phyloP scores from a whole-genome alignment of 2,113 vertebrate genomes.

The Triplophysa dalaica region DNA sequence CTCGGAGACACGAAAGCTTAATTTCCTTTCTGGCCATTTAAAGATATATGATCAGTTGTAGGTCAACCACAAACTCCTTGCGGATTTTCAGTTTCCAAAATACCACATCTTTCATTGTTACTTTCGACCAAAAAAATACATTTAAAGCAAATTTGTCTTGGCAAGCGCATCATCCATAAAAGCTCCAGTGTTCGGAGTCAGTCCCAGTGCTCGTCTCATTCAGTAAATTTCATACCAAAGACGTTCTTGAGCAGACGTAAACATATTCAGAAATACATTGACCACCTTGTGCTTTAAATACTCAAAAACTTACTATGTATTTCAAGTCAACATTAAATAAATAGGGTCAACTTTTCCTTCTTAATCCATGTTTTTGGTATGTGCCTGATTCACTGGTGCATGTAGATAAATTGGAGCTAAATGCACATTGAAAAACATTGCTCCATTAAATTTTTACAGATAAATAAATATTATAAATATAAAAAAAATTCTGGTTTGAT shows the following conservation, averaged over 20 bases:
- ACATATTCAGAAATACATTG: constrained; percentile 18
- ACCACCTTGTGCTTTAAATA: background rate
- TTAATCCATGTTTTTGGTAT: too few relatives aligned
- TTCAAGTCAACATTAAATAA: too few relatives aligned
- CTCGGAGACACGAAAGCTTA: background rate
- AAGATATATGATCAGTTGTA: background rate
- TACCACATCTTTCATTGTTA: background rate
- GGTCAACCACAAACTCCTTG: constrained; percentile 22
- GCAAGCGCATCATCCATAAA: constrained; percentile 6
- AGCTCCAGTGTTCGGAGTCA: constrained; percentile 9
- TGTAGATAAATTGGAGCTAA: too few relatives aligned
- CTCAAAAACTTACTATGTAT: too few relatives aligned
- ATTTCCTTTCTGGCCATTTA: background rate
- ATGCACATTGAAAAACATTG: too few relatives aligned
- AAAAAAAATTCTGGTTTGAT: too few relatives aligned
- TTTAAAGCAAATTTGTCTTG: constrained; percentile 25
- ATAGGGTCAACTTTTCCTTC: too few relatives aligned
- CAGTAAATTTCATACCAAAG: constrained; percentile 13
- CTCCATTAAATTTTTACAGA: too few relatives aligned
- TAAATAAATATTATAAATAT: too few relatives aligned
- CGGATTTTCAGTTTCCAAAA: constrained; percentile 17
- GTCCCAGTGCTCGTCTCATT: background rate
- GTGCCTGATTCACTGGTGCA: too few relatives aligned
- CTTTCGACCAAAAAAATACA: background rate
- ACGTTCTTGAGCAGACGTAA: background rate